Conservation (phyloP, 2,113 vertebrate genomes). For the Phylloscopus trochilus region DNA sequence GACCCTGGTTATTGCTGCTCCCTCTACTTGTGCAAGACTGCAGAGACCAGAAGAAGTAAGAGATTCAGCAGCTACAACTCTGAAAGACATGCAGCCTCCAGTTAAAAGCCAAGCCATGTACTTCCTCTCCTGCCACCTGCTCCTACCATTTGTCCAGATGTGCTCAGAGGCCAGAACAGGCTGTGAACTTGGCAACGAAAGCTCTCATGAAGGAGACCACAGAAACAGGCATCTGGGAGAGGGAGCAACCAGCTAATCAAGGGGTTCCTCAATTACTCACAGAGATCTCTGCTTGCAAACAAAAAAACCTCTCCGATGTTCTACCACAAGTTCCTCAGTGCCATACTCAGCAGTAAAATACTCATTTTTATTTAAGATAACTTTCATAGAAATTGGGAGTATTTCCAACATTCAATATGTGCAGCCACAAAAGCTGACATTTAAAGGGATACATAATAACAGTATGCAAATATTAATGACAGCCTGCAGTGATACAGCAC, state of each 20-base stretch:
- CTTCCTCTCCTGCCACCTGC: not conserved
- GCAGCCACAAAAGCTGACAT: not conserved
- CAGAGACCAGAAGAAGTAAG: not conserved
- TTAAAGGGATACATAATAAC: conserved; percentile 24
- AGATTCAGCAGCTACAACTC: not conserved
- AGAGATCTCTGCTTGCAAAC: not conserved
- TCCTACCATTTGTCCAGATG: not conserved
- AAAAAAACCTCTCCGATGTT: not conserved
- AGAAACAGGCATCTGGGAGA: not conserved
- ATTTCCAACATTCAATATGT: not conserved
- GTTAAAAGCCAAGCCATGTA: not conserved
- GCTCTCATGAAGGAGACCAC: not conserved
- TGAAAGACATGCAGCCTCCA: not conserved
- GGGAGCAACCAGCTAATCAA: not conserved
- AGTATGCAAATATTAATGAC: conserved; percentile 27
- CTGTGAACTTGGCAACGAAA: fast-evolving
- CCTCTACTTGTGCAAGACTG: not conserved
- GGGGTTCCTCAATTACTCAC: not conserved
- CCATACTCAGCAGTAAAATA: not conserved
- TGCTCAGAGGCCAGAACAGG: not conserved
- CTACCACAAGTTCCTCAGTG: not conserved
- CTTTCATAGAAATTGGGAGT: not conserved
- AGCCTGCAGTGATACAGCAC: not conserved
- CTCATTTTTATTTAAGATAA: not conserved
- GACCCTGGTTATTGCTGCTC: fast-evolving